phyloP scores from a whole-genome alignment of 2,797 vertebrate species.

The Sebastes itinus region DNA sequence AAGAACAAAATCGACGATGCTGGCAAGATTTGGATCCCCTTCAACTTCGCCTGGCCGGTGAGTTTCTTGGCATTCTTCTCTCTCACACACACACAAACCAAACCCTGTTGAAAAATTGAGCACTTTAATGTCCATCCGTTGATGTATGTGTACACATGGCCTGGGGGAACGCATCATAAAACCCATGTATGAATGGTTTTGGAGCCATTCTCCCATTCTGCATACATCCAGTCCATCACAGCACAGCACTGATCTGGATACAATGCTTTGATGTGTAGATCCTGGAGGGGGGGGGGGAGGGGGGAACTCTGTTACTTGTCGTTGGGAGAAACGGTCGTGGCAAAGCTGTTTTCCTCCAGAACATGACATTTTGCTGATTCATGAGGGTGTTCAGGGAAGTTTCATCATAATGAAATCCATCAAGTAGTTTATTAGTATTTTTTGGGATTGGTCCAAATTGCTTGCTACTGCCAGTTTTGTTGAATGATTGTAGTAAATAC shows the following conservation, averaged over 20 bases:
- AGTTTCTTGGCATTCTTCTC: constrained; percentile 59
- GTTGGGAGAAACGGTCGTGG: not conserved
- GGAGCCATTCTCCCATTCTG: not conserved
- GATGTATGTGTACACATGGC: not conserved
- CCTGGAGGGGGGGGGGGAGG: not conserved
- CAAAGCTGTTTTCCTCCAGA: not conserved
- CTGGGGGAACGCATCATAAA: not conserved
- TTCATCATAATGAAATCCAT: not conserved
- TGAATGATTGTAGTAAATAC: not conserved
- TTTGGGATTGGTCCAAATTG: not conserved
- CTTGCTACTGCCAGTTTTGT: not conserved
- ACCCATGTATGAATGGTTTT: not conserved
- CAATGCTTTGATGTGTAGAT: constrained; percentile 53
- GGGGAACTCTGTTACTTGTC: not conserved
- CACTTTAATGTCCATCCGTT: not conserved
- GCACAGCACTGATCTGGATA: not conserved
- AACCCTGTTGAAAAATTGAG: not conserved
- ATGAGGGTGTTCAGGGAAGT: not conserved
- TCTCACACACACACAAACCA: not conserved
- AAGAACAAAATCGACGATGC: constrained; percentile 82
- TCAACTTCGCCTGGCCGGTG: constrained; percentile 98
- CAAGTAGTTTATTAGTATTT: not conserved
- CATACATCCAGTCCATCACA: not conserved
- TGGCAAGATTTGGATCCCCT: constrained; percentile 91
- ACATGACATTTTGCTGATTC: constrained; percentile 11